These are phyloP conservation scores for Acleris cristana DNA, from an alignment of 2,888 invertebrate genomes.

Conservation along the genomic window DNA sequence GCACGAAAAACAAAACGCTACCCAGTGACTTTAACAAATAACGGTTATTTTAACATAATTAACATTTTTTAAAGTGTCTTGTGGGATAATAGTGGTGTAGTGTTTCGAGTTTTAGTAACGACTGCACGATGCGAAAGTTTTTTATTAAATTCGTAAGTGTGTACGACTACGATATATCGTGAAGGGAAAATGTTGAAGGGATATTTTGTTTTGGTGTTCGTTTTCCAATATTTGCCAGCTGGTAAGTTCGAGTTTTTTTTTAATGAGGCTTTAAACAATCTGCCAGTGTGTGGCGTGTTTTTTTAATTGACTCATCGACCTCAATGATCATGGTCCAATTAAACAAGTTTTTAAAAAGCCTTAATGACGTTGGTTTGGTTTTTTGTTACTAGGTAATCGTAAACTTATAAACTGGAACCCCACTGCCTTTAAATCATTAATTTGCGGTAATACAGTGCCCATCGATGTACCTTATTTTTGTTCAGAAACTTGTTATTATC, in stretches of 20 bases:
- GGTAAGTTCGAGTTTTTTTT: slow-evolving; percentile 58
- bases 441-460: no score
- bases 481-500: no score
- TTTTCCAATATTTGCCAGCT: slow-evolving; percentile 61
- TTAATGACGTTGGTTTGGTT: not conserved
- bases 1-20: slow-evolving; percentile 23
- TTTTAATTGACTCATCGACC: slow-evolving; percentile 31
- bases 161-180: slow-evolving; percentile 52
- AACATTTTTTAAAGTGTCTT: slow-evolving; percentile 50
- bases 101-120: slow-evolving; percentile 52
- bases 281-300: slow-evolving; percentile 10
- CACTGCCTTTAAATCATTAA: not conserved
- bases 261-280: slow-evolving; percentile 1
- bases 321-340: slow-evolving; percentile 23
- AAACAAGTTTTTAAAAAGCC: slow-evolving; percentile 29
- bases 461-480: no score
- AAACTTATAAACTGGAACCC: no score
- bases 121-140: slow-evolving; percentile 73
- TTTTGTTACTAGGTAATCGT: not conserved
- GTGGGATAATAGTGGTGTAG: slow-evolving; percentile 54
- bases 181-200: slow-evolving; percentile 75
- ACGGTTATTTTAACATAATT: slow-evolving; percentile 17
- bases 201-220: slow-evolving; percentile 63
- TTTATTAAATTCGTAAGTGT: slow-evolving; percentile 64
- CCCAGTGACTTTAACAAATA: slow-evolving; percentile 14